Evolutionary conservation across 2,888 invertebrate genomes (phyloP), one percentile per base, ranked within the genome.

Genomic region (Acleris sparsana): DNA sequence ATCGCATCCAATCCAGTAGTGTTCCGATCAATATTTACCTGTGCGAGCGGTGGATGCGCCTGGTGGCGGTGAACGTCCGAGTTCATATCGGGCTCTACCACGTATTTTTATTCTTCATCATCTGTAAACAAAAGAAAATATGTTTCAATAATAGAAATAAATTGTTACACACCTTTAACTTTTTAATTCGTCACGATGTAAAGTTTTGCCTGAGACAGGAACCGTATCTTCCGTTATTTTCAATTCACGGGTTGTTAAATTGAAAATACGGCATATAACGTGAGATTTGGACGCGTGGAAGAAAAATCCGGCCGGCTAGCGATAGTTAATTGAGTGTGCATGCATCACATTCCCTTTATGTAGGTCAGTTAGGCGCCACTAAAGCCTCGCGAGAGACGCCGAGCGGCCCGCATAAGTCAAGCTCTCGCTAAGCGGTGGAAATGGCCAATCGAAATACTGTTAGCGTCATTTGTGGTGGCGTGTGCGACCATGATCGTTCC

Each of bases 61-160:
- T 92, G 92, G 76, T 92, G 92, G 75, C 92, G 91, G 71, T 92
- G 92, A 75, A 92, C 88, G 89, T 92, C 92, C 80, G 92, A 92
- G 88, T 92, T 92, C 92, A 92, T 92, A 78, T 84, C 90, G 85
- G 78, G 72, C 82, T 83, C 88, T 84, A 86, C 84, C 82, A 84
- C 78, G 75, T 77, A 80, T 73, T 80, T 79, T 84, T 82, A 83
- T 84, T 82, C 89, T 78, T 86, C 92, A 90, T 92, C 83, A 87
- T 91, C 92, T 92, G 87, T 73, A 67, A 75, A 86, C 82, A 86
- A 85, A 71, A 57, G 67, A 53, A 61, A 51, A 64, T 18, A 56
- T 25, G 61, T 53, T 53, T 66, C 49, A 56, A 57, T 20, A 44
- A 49, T 18, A 53, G 16, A 33, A 44, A 49, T 18, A 53, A 17